Conservation (phyloP, 2,113 vertebrate genomes). For the Erythrolamprus reginae region DNA sequence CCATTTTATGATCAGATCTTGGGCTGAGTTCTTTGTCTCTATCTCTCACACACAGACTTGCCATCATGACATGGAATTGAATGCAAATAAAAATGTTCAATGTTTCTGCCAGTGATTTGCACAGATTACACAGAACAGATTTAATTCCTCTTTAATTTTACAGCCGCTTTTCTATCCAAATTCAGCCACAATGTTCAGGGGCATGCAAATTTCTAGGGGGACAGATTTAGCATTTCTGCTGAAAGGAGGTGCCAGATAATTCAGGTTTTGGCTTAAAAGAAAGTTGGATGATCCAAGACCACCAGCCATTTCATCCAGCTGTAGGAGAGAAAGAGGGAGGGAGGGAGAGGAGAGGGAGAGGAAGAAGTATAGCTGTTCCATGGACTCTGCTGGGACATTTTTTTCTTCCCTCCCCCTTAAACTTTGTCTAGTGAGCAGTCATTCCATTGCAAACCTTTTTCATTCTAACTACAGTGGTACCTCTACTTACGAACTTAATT, state of each 20-base stretch:
- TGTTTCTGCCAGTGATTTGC: not conserved
- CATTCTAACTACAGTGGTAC: too few species aligned
- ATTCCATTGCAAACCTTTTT: not conserved
- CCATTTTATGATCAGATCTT: not conserved
- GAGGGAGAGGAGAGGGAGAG: not conserved
- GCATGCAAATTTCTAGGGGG: not conserved
- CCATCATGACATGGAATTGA: not conserved
- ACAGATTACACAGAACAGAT: not conserved
- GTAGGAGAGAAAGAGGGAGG: not conserved
- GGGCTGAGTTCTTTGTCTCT: not conserved
- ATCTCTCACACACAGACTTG: not conserved
- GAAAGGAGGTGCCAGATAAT: not conserved
- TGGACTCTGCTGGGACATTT: not conserved
- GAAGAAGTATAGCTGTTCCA: not conserved
- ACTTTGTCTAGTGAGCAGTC: not conserved
- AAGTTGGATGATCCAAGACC: not conserved
- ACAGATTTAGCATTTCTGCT: not conserved
- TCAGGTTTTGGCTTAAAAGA: not conserved
- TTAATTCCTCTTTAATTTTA: not conserved
- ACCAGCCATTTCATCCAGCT: not conserved
- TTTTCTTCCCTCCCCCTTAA: not conserved
- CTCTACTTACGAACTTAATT: too few species aligned
- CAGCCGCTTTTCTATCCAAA: not conserved
- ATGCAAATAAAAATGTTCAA: not conserved
- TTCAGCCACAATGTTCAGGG: not conserved